Conservation (phyloP, 2,888 invertebrate species). For the Rhaphigaster nebulosa region DNA sequence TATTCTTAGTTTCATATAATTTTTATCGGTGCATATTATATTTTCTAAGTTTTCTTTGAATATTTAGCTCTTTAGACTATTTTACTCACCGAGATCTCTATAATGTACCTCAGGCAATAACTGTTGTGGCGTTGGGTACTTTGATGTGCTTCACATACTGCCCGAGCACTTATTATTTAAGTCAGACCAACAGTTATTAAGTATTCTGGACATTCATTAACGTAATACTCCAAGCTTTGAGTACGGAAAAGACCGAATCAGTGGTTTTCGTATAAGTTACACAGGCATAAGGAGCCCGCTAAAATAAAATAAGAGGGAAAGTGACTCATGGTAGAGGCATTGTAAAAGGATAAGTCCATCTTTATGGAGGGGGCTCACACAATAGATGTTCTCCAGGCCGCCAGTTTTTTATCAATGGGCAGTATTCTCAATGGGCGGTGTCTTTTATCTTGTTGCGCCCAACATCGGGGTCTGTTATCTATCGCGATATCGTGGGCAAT, state of each 20-base stretch:
- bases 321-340: constrained; percentile 30
- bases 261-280: neutral
- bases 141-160: no score
- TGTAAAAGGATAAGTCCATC: constrained; percentile 43
- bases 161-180: no score
- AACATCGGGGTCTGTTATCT: neutral
- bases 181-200: no score
- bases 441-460: constrained; percentile 6
- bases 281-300: neutral
- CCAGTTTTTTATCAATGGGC: constrained; percentile 48
- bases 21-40: no score
- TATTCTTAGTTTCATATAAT: no score
- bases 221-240: neutral
- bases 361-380: constrained; percentile 9
- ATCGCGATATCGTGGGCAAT: neutral
- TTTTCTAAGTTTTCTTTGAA: no score
- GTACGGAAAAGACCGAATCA: neutral
- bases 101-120: no score
- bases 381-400: neutral
- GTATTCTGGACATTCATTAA: no score
- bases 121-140: no score
- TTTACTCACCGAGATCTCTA: no score
- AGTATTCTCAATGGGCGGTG: constrained; percentile 16
- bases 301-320: constrained; percentile 20
- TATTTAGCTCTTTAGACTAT: no score